These are phyloP conservation scores for Elysia chlorotica DNA, from an alignment of 1,140 invertebrate species.

Conservation along the genomic window DNA sequence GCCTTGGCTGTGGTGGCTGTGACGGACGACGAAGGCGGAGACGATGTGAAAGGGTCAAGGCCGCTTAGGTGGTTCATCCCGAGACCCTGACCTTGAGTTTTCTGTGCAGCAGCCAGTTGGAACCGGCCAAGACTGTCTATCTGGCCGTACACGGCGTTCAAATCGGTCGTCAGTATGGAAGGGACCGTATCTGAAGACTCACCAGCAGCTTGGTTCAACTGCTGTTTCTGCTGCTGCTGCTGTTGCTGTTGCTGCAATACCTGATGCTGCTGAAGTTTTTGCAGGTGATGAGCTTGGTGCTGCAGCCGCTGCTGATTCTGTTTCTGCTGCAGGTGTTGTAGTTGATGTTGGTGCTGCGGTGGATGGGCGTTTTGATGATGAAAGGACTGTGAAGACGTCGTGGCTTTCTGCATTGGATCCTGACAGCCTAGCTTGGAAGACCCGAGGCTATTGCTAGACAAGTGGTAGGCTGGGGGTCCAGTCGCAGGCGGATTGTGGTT, in stretches of 20 bases:
- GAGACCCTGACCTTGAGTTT: background rate
- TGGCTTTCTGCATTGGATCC: too few species aligned
- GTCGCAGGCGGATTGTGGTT: too few species aligned
- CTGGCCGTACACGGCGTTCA: conserved; percentile 15
- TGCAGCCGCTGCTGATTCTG: conserved; percentile 4
- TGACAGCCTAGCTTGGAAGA: too few species aligned
- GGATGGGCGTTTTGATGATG: too few species aligned
- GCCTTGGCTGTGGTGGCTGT: conserved; percentile 1
- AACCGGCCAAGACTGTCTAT: background rate
- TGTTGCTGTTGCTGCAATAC: conserved; percentile 12
- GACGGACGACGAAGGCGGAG: too few species aligned
- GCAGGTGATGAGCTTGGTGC: background rate
- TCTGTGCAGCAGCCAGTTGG: conserved; percentile 5
- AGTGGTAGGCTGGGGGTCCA: too few species aligned
- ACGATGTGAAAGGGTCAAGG: background rate
- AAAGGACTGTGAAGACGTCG: too few species aligned
- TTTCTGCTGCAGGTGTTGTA: background rate
- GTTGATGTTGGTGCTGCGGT: conserved; percentile 3
- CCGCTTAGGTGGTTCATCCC: conserved; percentile 8
- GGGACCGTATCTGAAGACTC: background rate
- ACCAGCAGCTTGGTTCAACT: background rate
- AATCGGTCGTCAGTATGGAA: conserved; percentile 10
- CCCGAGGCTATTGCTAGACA: too few species aligned
- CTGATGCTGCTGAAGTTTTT: conserved; percentile 3
- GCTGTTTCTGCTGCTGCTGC: background rate